Evolutionary conservation across 2,797 vertebrate genomes (phyloP).

Genomic region (Pseudotriccus pelzelni): DNA sequence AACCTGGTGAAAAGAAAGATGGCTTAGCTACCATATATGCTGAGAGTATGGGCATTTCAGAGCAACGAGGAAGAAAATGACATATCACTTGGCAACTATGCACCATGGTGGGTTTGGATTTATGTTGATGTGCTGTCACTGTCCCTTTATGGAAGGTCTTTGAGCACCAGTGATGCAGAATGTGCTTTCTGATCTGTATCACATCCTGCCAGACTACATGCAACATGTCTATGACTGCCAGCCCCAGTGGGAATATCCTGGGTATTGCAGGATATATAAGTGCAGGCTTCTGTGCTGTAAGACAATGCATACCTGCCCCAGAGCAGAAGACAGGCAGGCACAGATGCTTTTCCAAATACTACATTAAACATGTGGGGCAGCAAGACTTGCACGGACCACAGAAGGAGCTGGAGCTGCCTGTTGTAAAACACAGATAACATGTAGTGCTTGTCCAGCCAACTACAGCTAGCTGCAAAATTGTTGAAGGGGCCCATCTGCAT

Average conservation of each 20-base stretch:
- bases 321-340: neutral
- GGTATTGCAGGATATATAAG: neutral
- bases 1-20: neutral
- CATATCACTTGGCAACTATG: neutral
- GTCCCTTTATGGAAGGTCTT: neutral
- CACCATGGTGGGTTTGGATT: neutral
- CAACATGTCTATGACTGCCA: neutral
- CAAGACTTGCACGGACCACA: fast-evolving
- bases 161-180: neutral
- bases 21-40: neutral
- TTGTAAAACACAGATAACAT: neutral
- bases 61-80: neutral
- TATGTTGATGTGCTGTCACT: neutral
- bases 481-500: neutral
- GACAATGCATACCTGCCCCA: neutral
- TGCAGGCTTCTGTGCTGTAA: neutral
- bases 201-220: neutral
- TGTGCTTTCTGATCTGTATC: fast-evolving
- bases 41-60: neutral
- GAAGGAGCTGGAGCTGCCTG: neutral
- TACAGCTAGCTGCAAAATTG: neutral
- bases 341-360: neutral
- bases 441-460: neutral
- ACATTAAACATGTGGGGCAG: neutral
- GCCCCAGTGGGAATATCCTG: neutral